Percentiles rank a stretch among this genome's conserved stretches.
These are phyloP conservation scores for Dasypogon diadema DNA, from an alignment of 2,888 invertebrate species.

Conservation along the genomic window DNA sequence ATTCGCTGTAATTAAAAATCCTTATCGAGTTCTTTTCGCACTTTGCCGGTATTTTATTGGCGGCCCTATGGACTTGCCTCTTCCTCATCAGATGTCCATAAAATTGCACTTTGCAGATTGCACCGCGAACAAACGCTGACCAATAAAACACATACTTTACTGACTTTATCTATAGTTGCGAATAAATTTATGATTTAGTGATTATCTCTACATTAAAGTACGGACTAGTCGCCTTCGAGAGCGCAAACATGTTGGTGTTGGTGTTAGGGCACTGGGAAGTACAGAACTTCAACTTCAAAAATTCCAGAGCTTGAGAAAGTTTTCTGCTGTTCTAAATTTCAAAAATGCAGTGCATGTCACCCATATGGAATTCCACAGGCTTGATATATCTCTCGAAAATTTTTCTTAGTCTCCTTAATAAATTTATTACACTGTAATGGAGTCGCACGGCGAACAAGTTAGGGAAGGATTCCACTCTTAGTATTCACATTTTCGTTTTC, in stretches of 20 bases:
- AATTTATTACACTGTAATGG: slow-evolving; percentile 47
- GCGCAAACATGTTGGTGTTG: too few species aligned
- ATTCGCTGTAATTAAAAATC: slow-evolving; percentile 51
- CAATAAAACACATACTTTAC: slow-evolving; percentile 49
- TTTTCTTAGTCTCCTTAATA: slow-evolving; percentile 43
- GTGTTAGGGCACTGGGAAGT: too few species aligned
- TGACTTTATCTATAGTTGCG: slow-evolving; percentile 29
- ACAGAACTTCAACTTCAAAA: too few species aligned
- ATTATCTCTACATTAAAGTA: slow-evolving; percentile 46
- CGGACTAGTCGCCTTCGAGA: neutral
- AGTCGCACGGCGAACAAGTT: slow-evolving; percentile 21
- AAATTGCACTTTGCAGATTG: slow-evolving; percentile 3
- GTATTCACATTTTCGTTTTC: slow-evolving; percentile 36
- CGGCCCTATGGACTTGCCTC: neutral
- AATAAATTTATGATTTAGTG: slow-evolving; percentile 47
- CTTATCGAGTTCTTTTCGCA: slow-evolving; percentile 48
- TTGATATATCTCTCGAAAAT: slow-evolving; percentile 12
- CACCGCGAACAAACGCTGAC: neutral
- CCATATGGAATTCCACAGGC: slow-evolving; percentile 22
- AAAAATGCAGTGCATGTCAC: slow-evolving; percentile 44
- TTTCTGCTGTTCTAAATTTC: slow-evolving; percentile 31
- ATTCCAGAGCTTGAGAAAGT: too few species aligned
- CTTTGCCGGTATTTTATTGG: slow-evolving; percentile 35
- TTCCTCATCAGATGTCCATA: slow-evolving; percentile 4
- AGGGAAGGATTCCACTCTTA: slow-evolving; percentile 25